A percentile compares a stretch with the other conserved stretches of the same genome.
Evolutionary conservation across 1,140 invertebrate species (phyloP).

Genomic region (Notospermus geniculatus): DNA sequence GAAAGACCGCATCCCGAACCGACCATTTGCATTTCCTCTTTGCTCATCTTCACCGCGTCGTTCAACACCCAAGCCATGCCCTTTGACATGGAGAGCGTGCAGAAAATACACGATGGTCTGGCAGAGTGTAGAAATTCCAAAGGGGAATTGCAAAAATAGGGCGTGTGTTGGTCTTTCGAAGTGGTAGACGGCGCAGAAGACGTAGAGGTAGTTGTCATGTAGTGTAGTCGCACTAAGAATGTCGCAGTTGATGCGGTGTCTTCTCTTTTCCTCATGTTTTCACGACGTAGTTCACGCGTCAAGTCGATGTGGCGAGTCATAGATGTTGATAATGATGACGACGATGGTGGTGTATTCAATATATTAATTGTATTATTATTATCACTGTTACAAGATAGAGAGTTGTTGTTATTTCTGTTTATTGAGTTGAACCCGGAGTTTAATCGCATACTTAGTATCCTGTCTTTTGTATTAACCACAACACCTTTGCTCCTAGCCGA

Average conservation of each 20-base stretch:
- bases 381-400: not conserved
- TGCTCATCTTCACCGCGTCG: conserved; percentile 8
- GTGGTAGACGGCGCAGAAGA: too few species aligned
- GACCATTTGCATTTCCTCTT: conserved; percentile 10
- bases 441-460: conserved; percentile 4
- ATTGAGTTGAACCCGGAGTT: not conserved
- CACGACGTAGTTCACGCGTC: conserved; percentile 6
- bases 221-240: conserved; percentile 2
- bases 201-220: conserved; percentile 3
- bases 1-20: conserved; percentile 8
- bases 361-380: not conserved
- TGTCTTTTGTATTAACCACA: conserved; percentile 5
- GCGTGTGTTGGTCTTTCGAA: conserved; percentile 9
- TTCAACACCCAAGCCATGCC: conserved; percentile 7
- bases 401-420: not conserved
- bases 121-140: conserved; percentile 5
- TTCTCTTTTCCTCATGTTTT: conserved; percentile 9
- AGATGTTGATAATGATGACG: not conserved
- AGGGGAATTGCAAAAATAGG: conserved; percentile 5
- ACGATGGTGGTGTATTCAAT: not conserved
- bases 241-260: not conserved
- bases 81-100: conserved; percentile 5
- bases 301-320: not conserved
- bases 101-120: conserved; percentile 11
- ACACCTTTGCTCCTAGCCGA: not conserved